Base-by-base conservation (phyloP, 2,888 invertebrate species). In the Cephus spinipes region DNA sequence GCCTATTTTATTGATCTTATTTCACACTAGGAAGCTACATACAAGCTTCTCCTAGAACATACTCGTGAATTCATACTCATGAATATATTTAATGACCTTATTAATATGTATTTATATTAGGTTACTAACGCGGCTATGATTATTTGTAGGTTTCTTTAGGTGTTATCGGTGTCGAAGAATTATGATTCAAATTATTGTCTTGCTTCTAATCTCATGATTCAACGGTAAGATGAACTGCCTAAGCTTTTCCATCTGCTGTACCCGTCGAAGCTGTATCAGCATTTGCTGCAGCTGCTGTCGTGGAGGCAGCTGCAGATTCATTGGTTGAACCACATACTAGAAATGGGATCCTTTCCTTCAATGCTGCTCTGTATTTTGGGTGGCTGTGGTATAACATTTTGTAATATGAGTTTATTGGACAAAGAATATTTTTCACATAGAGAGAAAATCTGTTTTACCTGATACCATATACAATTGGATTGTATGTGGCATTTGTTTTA, bases 341-440 rank as follows among this genome's bases (percentile, higher is more conserved):
- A 79, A 95, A 94, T 9, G 97, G 97, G 93, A 96, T 95, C 89
- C 94, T 95, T 92, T 95, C 94, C 89, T 95, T 94, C 81, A 97
- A 92, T 35, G 95, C 96, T 81, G 94, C 94, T 85, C 95, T 94
- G 92, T 96, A 96, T 91, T 96, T 96, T 34, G 96, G 96, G 92
- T 96, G 96, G 90, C 96, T 96, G 90, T 30, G 31, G 12, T 31
- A 71, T 11, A 71, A 71, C 32, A 30, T 32, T 71, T 30, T 32
- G 4, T 30, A 31, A 12, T 30, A 31, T 71, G 32, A 71, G 31
- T 71, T 71, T 71, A 71, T 71, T 71, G 12, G 9, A 33, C 32
- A 71, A 71, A 4, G 12, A 71, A 12, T 23, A 71, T 31, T 31
- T 71, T 33, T 23, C 2, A 55, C 0, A 2, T 9, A 23, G 2